A percentile compares a stretch with the other conserved stretches of the same genome.
phyloP scores from a whole-genome alignment of 1,140 invertebrate genomes.

The Mamestra configurata region DNA sequence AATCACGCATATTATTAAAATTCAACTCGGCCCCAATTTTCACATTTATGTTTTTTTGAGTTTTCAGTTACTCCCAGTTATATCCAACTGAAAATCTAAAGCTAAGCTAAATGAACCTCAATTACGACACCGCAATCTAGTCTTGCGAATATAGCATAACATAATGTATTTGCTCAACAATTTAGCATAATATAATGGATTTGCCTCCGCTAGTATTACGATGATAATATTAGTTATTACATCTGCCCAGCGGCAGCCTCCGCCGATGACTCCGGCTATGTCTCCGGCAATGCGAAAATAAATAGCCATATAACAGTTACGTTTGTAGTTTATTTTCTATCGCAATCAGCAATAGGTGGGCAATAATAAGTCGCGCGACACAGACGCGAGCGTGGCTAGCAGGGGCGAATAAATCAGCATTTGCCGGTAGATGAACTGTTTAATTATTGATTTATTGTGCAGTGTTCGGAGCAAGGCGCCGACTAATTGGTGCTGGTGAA shows the following conservation, averaged over 20 bases:
- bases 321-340: constrained; percentile 52
- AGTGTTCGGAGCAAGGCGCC: constrained; percentile 70
- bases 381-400: constrained; percentile 73
- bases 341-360: constrained; percentile 60
- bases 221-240: constrained; percentile 35
- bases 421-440: constrained; percentile 82
- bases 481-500: constrained; percentile 82
- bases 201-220: constrained; percentile 4
- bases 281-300: constrained; percentile 35
- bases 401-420: constrained; percentile 84
- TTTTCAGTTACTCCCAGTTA: not conserved
- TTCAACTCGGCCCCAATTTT: no score
- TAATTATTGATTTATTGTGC: constrained; percentile 87
- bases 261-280: not conserved
- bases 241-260: not conserved
- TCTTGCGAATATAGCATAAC: not conserved
- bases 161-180: constrained; percentile 8
- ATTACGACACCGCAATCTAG: no score
- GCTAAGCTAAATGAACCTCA: not conserved
- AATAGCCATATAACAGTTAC: constrained; percentile 36
- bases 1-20: no score
- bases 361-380: constrained; percentile 69
- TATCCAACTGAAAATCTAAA: not conserved
- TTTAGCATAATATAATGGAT: constrained; percentile 9
- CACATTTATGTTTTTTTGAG: no score